These are phyloP conservation scores for Hydractinia symbiolongicarpus DNA, from an alignment of 30 jellyfish, hydroid and myxozoan species.

Conservation along the genomic window DNA sequence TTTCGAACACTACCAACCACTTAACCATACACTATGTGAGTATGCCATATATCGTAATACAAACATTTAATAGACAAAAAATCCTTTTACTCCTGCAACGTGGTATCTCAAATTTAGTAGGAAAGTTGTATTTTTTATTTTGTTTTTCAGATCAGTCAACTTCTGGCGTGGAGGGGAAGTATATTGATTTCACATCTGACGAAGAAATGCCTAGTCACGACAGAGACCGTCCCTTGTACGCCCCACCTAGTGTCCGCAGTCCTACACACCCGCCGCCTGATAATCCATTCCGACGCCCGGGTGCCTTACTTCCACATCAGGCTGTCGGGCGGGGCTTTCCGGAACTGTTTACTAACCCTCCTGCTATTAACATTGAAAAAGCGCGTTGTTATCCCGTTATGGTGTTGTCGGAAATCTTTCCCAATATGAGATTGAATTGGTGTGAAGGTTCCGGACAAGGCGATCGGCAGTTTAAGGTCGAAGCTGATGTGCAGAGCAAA, in stretches of 20 bases:
- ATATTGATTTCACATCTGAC: background rate
- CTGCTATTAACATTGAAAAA: constrained; percentile 40
- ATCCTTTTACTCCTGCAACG: too few relatives aligned
- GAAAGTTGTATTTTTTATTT: background rate
- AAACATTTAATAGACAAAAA: too few relatives aligned
- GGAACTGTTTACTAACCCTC: constrained; percentile 31
- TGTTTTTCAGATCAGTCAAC: background rate
- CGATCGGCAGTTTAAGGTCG: constrained; percentile 42
- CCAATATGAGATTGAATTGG: constrained; percentile 53
- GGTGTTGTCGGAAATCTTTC: constrained; percentile 73
- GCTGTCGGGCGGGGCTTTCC: constrained; percentile 23
- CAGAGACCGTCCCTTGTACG: constrained; percentile 19
- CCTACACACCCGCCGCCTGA: constrained; percentile 17
- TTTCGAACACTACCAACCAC: too few relatives aligned
- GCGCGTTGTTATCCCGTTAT: constrained; percentile 67
- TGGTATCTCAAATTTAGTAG: too few relatives aligned
- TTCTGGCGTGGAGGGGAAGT: too few relatives aligned
- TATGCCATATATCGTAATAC: too few relatives aligned
- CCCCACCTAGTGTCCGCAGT: constrained; percentile 18
- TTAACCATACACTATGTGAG: too few relatives aligned
- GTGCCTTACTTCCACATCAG: constrained; percentile 10
- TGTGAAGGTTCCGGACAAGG: constrained; percentile 49
- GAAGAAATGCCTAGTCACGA: constrained; percentile 14
- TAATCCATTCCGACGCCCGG: background rate
- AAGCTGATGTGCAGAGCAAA: constrained; percentile 41